Base-by-base conservation (phyloP, 2,797 vertebrate genomes). In the Muscicapa striata region DNA sequence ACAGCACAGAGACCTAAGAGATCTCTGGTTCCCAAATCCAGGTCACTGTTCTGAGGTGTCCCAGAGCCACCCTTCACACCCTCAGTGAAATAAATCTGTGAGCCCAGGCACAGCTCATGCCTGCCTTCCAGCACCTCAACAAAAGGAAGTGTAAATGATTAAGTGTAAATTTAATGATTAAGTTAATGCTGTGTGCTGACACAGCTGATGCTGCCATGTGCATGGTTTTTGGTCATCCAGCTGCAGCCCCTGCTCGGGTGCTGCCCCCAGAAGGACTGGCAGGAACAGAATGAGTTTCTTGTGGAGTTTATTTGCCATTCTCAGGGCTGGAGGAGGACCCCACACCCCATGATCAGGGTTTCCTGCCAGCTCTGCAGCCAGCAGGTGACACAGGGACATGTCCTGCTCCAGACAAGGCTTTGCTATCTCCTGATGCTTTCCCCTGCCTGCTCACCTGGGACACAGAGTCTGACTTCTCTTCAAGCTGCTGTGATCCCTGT, bases 281-380 rank as follows among this genome's bases (percentile, higher is more conserved):
- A 82, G 81, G 43, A 55, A 23, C 18, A 68, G 64, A 46, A 41
- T 3, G 21, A 54, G 13, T 21, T 36, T 12, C 55, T 57, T 2
- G 0, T 3, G 10, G 27, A 34, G 21, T 23, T 92, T 63, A 14
- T 76, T 61, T 30, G 14, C 24, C 0, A 1, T 34, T 27, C 8
- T 32, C 14, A 26, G 51, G 36, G 80, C 72, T 68, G 77, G 34
- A 89, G 30, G 67, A 84, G 13, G 34, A 24, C 3, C 16, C 30
- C 3, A 5, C 8, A 32, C 6, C 10, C 74, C 10, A 10, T 1
- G 14, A 9, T 14, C 0, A 3, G 43, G 19, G 18, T 61, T 6
- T 73, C 19, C 63, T 72, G 41, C 24, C 67, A 48, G 43, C 69
- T 57, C 29, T 77, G 79, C 34, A 55, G 58, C 27, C 79, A 61